Percentiles rank a stretch among this genome's conserved stretches.
These are phyloP conservation scores for Ostrea denselamellosa DNA, from an alignment of 1,140 invertebrate genomes.

Conservation along the genomic window DNA sequence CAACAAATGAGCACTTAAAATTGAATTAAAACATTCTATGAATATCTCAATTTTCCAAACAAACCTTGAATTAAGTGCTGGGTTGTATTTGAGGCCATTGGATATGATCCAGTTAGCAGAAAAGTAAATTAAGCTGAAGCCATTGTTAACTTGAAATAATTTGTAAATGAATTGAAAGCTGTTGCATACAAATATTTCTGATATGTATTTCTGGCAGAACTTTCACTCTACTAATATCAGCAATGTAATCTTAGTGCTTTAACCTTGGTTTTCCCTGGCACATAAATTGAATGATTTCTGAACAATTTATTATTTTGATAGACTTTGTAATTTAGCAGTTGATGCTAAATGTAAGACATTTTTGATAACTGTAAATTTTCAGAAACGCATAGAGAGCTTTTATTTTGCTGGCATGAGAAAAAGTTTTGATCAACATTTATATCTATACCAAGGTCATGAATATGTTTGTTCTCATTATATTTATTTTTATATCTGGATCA, in stretches of 20 bases:
- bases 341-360: not conserved
- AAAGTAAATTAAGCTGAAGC: slow-evolving; percentile 3
- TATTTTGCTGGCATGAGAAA: not conserved
- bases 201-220: not conserved
- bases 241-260: not conserved
- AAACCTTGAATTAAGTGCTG: slow-evolving; percentile 10
- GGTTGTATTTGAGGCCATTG: not conserved
- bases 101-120: slow-evolving; percentile 24
- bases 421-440: slow-evolving; percentile 14
- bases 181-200: not conserved
- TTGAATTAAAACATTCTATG: slow-evolving; percentile 19
- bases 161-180: not conserved
- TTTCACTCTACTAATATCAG: not conserved
- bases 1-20: not conserved
- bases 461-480: slow-evolving; percentile 25
- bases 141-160: slow-evolving; percentile 21
- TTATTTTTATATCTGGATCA: slow-evolving; percentile 11
- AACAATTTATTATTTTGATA: slow-evolving; percentile 6
- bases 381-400: not conserved
- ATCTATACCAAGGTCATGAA: slow-evolving; percentile 15
- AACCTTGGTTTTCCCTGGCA: not conserved
- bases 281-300: not conserved
- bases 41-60: slow-evolving; percentile 17
- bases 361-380: slow-evolving; percentile 6
- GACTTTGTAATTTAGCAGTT: not conserved